Evolutionary conservation across 2,888 invertebrate species (phyloP).

Genomic region (Ariolimax columbianus): DNA sequence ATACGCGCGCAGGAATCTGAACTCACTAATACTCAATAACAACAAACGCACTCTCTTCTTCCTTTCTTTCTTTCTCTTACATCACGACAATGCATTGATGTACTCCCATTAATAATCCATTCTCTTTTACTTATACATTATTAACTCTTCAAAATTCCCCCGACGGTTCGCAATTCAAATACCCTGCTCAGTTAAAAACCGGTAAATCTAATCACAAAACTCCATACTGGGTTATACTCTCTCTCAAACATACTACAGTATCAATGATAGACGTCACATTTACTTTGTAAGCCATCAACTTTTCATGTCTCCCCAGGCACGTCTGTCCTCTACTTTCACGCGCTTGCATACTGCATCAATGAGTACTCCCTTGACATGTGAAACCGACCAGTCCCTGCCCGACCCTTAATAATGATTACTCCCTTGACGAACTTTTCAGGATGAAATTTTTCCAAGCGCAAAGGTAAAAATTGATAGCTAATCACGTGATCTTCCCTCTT

Average conservation of each 20-base stretch:
- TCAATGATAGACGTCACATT: too few species aligned
- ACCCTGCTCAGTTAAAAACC: too few species aligned
- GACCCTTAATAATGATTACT: conserved; percentile 34
- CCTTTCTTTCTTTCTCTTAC: neutral
- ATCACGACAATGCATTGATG: neutral
- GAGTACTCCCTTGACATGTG: conserved; percentile 13
- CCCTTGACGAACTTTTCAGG: neutral
- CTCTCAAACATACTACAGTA: too few species aligned
- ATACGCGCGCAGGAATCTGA: neutral
- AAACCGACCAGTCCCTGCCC: neutral
- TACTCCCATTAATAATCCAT: too few species aligned
- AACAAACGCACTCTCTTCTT: neutral
- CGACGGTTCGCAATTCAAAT: too few species aligned
- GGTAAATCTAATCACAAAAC: too few species aligned
- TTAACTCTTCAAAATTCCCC: too few species aligned
- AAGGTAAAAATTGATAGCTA: conserved; percentile 2
- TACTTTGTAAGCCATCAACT: too few species aligned
- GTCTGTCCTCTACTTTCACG: neutral
- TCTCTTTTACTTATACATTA: too few species aligned
- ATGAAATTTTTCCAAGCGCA: neutral
- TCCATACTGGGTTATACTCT: too few species aligned
- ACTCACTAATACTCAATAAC: neutral
- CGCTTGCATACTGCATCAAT: neutral
- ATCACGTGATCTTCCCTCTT: neutral
- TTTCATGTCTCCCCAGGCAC: neutral